Percentiles rank a stretch among this genome's conserved stretches.
These are phyloP conservation scores for Loriculus beryllinus DNA, from an alignment of 2,797 vertebrate genomes.

Conservation along the genomic window DNA sequence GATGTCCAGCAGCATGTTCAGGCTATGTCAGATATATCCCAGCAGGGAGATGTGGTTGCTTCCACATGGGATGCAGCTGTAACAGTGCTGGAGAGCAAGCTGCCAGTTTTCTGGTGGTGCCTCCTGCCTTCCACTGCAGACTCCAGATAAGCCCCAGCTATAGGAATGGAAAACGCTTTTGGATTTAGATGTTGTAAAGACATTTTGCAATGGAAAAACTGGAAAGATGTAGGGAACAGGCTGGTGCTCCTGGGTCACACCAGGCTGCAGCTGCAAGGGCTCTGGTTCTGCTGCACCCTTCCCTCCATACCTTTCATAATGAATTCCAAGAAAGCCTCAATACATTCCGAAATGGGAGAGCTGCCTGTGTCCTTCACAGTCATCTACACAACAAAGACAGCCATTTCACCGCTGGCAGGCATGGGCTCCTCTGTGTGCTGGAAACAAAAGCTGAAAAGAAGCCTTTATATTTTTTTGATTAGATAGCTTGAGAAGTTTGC, in stretches of 20 bases:
- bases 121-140: neutral
- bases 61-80: neutral
- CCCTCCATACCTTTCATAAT: conserved; percentile 39
- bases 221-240: neutral
- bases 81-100: rapidly evolving
- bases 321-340: conserved; percentile 50
- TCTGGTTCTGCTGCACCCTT: conserved; percentile 16
- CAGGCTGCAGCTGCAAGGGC: neutral
- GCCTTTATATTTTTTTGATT: conserved; percentile 42
- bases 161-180: neutral
- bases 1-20: neutral
- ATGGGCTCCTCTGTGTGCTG: conserved; percentile 12
- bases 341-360: neutral
- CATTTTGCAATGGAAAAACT: neutral
- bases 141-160: neutral
- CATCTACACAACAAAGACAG: conserved; percentile 37
- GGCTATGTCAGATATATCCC: rapidly evolving
- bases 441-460: conserved; percentile 47
- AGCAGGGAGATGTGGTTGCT: rapidly evolving
- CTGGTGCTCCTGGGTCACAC: neutral
- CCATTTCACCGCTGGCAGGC: conserved; percentile 27
- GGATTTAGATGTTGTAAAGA: neutral
- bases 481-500: conserved; percentile 53
- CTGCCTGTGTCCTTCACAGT: conserved; percentile 43
- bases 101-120: neutral